phyloP scores from a whole-genome alignment of 2,797 vertebrate genomes.

The Oceanodroma leucorhoa region DNA sequence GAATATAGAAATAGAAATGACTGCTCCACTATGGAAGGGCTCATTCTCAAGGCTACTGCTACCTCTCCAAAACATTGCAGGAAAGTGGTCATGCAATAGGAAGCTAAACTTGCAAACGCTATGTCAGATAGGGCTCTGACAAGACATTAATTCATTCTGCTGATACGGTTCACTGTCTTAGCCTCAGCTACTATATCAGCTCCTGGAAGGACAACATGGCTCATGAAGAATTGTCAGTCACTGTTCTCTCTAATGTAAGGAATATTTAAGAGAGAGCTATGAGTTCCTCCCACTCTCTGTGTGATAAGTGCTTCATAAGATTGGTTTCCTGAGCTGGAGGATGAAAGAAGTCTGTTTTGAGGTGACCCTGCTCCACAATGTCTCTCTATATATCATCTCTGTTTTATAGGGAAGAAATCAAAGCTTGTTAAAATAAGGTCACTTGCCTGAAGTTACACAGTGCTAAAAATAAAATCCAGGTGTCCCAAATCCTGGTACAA shows the following conservation, averaged over 20 bases:
- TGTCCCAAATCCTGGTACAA: neutral
- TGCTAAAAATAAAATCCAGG: neutral
- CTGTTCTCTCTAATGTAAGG: neutral
- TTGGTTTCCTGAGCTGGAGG: neutral
- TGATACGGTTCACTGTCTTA: neutral
- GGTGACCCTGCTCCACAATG: neutral
- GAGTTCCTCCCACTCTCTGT: neutral
- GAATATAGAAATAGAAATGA: neutral
- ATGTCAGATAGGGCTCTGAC: neutral
- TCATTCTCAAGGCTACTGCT: neutral
- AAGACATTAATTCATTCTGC: neutral
- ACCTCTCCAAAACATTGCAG: neutral
- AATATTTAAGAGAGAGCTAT: neutral
- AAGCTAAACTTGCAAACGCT: neutral
- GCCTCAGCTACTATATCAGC: neutral
- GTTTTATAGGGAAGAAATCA: neutral
- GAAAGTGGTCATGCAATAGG: neutral
- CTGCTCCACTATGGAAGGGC: fast-evolving
- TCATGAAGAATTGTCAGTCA: neutral
- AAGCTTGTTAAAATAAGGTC: neutral
- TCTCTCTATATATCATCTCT: neutral
- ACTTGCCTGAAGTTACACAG: neutral
- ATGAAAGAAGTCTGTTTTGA: neutral
- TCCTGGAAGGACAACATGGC: neutral
- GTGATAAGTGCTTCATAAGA: neutral